phyloP scores from a whole-genome alignment of 2,113 vertebrate genomes.

The Crocuta crocuta region DNA sequence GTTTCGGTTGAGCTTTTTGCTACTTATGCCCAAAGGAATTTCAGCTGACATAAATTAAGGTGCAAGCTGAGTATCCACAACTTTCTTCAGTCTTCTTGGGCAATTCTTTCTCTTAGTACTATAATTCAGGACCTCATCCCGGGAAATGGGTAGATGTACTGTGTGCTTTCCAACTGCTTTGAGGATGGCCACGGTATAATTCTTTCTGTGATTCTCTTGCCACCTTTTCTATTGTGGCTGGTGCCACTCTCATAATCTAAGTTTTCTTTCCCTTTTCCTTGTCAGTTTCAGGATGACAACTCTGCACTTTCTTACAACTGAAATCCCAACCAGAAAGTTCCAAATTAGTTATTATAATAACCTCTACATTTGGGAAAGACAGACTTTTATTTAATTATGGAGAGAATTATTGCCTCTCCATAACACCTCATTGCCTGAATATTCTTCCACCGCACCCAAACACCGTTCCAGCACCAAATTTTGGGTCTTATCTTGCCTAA shows the following conservation, averaged over 20 bases:
- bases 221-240: neutral
- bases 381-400: conserved; percentile 5
- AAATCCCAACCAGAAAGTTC: neutral
- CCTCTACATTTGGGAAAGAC: neutral
- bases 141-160: neutral
- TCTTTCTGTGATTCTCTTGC: neutral
- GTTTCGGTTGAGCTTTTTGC: neutral
- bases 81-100: neutral
- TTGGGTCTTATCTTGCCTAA: neutral
- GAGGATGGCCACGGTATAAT: neutral
- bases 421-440: neutral
- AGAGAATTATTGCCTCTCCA: neutral
- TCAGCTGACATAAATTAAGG: neutral
- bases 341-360: neutral
- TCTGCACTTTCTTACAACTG: conserved; percentile 27
- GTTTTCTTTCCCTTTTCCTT: neutral
- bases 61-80: neutral
- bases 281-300: neutral
- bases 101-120: neutral
- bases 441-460: neutral
- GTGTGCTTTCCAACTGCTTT: neutral
- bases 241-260: neutral
- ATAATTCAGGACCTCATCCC: neutral
- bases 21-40: neutral
- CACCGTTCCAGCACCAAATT: neutral